Percentiles rank a stretch among this genome's conserved stretches.
phyloP scores from a whole-genome alignment of 2,888 invertebrate genomes.

The Metopia argyrocephala region DNA sequence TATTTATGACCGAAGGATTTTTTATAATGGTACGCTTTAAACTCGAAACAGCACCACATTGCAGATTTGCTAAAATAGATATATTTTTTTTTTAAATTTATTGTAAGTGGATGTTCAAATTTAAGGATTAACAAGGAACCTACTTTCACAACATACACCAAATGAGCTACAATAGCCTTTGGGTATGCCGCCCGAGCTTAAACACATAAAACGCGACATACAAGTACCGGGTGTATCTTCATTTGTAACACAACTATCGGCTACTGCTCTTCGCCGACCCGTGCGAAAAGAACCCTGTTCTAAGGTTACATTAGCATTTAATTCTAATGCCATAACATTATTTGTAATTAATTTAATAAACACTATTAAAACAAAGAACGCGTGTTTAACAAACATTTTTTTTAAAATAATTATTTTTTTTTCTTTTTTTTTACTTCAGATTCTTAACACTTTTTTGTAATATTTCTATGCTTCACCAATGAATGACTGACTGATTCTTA shows the following conservation, averaged over 20 bases:
- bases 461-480: neutral
- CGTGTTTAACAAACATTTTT: neutral
- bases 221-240: slow-evolving; percentile 74
- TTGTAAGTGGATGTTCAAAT: neutral
- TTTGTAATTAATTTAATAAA: neutral
- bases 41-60: slow-evolving; percentile 71
- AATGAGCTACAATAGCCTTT: slow-evolving; percentile 76
- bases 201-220: slow-evolving; percentile 75
- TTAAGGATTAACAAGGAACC: slow-evolving; percentile 52
- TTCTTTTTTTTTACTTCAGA: neutral
- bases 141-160: slow-evolving; percentile 77
- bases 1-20: slow-evolving; percentile 69
- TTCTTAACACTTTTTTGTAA: neutral
- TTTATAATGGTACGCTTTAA: slow-evolving; percentile 75
- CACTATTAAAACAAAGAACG: neutral
- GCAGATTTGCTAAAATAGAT: slow-evolving; percentile 71
- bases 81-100: too few relatives aligned
- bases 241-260: slow-evolving; percentile 73
- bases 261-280: slow-evolving; percentile 35
- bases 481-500: slow-evolving; percentile 32
- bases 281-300: slow-evolving; percentile 32
- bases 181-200: slow-evolving; percentile 72
- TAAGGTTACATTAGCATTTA: neutral
- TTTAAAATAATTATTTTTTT: neutral
- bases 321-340: neutral